These are phyloP conservation scores for Hypomecis punctinalis DNA, from an alignment of 2,888 invertebrate species.

Conservation along the genomic window DNA sequence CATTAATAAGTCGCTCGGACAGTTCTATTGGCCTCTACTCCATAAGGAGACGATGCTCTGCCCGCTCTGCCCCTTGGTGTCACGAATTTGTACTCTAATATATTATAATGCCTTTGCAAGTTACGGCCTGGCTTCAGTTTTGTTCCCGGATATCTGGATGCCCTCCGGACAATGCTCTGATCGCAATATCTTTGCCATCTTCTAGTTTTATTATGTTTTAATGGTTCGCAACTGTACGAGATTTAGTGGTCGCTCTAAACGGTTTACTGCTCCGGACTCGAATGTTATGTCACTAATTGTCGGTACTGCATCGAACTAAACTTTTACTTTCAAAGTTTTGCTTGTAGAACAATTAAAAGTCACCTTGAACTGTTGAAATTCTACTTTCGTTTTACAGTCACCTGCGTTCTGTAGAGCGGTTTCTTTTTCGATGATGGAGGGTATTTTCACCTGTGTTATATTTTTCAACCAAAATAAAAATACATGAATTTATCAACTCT, in stretches of 20 bases:
- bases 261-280: constrained; percentile 31
- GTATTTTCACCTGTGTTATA: constrained; percentile 3
- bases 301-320: constrained; percentile 18
- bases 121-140: constrained; percentile 49
- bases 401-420: constrained; percentile 8
- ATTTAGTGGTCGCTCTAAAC: constrained; percentile 34
- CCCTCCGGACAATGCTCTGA: constrained; percentile 36
- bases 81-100: constrained; percentile 70
- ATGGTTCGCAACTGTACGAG: constrained; percentile 28
- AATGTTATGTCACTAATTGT: constrained; percentile 30
- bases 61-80: constrained; percentile 60
- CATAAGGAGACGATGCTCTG: constrained; percentile 62
- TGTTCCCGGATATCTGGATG: constrained; percentile 50
- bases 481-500: background rate
- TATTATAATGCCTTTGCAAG: constrained; percentile 45
- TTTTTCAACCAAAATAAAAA: background rate
- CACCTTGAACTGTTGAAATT: constrained; percentile 24
- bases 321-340: constrained; percentile 32
- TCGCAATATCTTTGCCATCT: constrained; percentile 37
- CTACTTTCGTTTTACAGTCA: constrained; percentile 29
- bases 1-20: constrained; percentile 78
- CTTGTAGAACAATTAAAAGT: constrained; percentile 28
- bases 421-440: constrained; percentile 4
- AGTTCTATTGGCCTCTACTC: constrained; percentile 75
- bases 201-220: constrained; percentile 39